A percentile compares a stretch with the other conserved stretches of the same genome.
phyloP scores from a whole-genome alignment of 2,888 invertebrate genomes.

The Spicauda simplicius region DNA sequence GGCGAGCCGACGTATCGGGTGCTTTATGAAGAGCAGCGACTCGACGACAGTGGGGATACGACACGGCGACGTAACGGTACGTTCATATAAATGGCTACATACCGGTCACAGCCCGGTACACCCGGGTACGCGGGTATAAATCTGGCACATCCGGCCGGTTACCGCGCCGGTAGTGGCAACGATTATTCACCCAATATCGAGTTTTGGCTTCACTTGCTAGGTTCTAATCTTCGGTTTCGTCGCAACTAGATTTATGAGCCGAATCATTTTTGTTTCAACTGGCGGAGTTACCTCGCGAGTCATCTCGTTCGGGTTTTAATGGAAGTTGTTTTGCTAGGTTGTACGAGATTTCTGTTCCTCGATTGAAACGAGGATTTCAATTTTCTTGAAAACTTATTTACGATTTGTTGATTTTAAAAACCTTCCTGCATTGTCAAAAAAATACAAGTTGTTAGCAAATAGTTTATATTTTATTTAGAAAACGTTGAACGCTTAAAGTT shows the following conservation, averaged over 20 bases:
- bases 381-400: neutral
- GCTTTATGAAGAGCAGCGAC: constrained; percentile 76
- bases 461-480: too few species aligned
- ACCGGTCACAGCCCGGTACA: constrained; percentile 57
- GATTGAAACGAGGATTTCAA: neutral
- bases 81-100: constrained; percentile 41
- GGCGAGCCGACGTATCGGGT: constrained; percentile 76
- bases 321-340: neutral
- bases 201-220: constrained; percentile 82
- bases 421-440: neutral
- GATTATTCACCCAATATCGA: constrained; percentile 85
- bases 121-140: constrained; percentile 71
- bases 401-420: neutral
- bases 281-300: neutral
- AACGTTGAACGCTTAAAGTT: too few species aligned
- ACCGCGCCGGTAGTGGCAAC: constrained; percentile 83
- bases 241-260: constrained; percentile 70
- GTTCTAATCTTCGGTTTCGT: constrained; percentile 80
- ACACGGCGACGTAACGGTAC: constrained; percentile 47
- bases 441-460: too few species aligned
- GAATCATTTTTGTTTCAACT: constrained; percentile 28
- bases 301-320: constrained; percentile 12
- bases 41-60: constrained; percentile 71
- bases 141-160: constrained; percentile 79
- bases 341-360: neutral